phyloP scores from a whole-genome alignment of 2,888 invertebrate species.

The Lithophane socia region DNA sequence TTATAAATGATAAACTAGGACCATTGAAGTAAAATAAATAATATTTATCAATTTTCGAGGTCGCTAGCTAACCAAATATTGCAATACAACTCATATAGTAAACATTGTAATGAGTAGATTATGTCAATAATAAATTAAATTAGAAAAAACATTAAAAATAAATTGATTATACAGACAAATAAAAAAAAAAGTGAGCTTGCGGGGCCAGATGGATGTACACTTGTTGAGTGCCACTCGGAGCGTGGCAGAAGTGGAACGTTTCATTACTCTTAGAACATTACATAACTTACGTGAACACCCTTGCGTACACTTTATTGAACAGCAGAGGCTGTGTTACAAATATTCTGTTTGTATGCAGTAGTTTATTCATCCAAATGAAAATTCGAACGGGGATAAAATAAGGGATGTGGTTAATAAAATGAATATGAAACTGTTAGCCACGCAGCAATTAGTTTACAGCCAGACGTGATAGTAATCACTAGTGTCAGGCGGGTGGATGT shows the following conservation, averaged over 20 bases:
- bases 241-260: background rate
- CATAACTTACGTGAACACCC: background rate
- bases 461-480: background rate
- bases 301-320: background rate
- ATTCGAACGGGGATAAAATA: too few relatives aligned
- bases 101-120: too few relatives aligned
- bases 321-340: background rate
- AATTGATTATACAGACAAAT: too few relatives aligned
- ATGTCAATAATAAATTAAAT: too few relatives aligned
- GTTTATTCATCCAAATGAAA: background rate
- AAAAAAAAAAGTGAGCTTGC: too few relatives aligned
- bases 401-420: background rate
- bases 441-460: background rate
- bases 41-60: too few relatives aligned
- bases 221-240: too few relatives aligned
- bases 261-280: background rate
- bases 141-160: too few relatives aligned
- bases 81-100: too few relatives aligned
- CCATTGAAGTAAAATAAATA: too few relatives aligned
- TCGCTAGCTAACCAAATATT: too few relatives aligned
- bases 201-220: background rate
- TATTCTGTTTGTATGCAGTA: background rate
- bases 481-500: background rate
- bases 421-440: background rate
- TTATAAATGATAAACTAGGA: too few relatives aligned